These are phyloP conservation scores for Protobothrops mucrosquamatus DNA, from an alignment of 2,113 vertebrate species.

Conservation along the genomic window DNA sequence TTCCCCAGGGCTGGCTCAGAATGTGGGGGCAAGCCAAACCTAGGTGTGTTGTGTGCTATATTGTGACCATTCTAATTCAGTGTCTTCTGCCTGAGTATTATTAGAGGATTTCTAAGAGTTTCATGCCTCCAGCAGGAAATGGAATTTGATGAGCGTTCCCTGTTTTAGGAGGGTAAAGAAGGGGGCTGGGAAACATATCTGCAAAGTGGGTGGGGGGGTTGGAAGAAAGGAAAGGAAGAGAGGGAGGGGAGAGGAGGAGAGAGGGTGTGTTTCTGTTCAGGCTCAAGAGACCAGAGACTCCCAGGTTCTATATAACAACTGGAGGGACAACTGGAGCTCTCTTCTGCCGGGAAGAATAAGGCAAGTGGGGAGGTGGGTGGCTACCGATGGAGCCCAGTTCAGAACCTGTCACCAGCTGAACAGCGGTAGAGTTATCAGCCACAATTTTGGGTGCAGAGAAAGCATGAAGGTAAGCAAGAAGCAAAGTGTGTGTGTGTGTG, in stretches of 20 bases:
- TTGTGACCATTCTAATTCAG: not conserved
- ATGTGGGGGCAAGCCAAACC: not conserved
- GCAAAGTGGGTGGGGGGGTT: not conserved
- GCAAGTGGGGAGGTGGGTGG: not conserved
- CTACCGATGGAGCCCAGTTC: not conserved
- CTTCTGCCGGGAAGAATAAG: not conserved
- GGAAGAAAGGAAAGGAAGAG: not conserved
- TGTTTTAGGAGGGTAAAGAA: conserved; percentile 21
- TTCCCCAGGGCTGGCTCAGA: not conserved
- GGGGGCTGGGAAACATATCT: conserved; percentile 20
- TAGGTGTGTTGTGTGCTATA: not conserved
- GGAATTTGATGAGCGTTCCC: not conserved
- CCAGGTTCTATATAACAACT: not conserved
- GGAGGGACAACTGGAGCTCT: not conserved
- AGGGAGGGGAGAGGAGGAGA: not conserved
- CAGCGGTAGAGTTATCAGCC: not conserved
- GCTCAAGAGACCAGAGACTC: not conserved
- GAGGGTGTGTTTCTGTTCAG: not conserved
- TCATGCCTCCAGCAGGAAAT: conserved; percentile 17
- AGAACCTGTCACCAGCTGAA: not conserved
- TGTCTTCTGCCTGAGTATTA: not conserved
- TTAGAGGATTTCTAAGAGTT: not conserved
- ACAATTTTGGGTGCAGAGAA: not conserved
- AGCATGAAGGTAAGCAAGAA: conserved; percentile 9
- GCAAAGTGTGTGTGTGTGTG: not conserved